Evolutionary conservation across 2,113 vertebrate species (phyloP).

Genomic region (Salvelinus fontinalis): DNA sequence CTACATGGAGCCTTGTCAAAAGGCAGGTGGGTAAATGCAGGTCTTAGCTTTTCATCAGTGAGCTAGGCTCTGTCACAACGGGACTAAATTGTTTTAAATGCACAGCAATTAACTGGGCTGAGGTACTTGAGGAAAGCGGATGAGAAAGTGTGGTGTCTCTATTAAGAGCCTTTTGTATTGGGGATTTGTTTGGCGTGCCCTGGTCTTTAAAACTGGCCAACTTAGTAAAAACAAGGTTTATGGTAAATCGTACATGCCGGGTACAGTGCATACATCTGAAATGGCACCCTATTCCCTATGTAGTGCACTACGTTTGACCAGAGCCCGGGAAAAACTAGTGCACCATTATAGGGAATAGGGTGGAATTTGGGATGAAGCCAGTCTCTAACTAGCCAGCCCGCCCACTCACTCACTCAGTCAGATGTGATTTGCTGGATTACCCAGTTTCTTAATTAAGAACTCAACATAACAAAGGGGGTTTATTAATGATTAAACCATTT

Average conservation of each 20-base stretch:
- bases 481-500: slow-evolving; percentile 15
- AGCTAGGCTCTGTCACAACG: background rate
- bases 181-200: slow-evolving; percentile 17
- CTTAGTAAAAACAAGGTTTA: background rate
- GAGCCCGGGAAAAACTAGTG: too few species aligned
- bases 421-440: slow-evolving; percentile 2
- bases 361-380: too few species aligned
- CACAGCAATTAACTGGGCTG: slow-evolving; percentile 7
- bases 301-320: too few species aligned
- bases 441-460: background rate
- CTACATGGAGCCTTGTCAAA: background rate
- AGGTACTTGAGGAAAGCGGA: slow-evolving; percentile 10
- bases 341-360: too few species aligned
- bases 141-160: slow-evolving; percentile 19
- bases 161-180: slow-evolving; percentile 26
- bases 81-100: slow-evolving; percentile 18
- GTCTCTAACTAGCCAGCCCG: background rate
- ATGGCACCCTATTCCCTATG: too few species aligned
- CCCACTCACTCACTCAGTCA: background rate
- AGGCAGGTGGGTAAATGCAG: slow-evolving; percentile 10
- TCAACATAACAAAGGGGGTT: slow-evolving; percentile 3
- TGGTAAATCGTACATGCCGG: background rate
- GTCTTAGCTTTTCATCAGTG: background rate
- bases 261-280: background rate
- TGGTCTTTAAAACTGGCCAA: slow-evolving; percentile 10